A percentile compares a stretch with the other conserved stretches of the same genome.
phyloP scores from a whole-genome alignment of 2,797 vertebrate species.

The Eulemur rubriventer region DNA sequence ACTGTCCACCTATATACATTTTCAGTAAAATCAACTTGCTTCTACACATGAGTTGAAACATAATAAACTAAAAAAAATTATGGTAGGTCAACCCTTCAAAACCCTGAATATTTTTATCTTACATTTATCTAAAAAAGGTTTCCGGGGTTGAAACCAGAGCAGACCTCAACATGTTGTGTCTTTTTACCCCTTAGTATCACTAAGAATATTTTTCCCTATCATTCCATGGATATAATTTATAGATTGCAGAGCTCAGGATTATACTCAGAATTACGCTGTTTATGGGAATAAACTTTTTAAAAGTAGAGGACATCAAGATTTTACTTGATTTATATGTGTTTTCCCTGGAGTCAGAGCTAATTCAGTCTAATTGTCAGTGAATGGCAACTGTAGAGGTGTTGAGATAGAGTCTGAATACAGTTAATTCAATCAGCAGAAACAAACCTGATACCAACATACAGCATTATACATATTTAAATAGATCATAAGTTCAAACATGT shows the following conservation, averaged over 20 bases:
- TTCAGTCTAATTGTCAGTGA: not conserved
- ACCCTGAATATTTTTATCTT: not conserved
- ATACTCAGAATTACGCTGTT: not conserved
- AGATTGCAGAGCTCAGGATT: not conserved
- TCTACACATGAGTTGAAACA: not conserved
- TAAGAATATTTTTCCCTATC: not conserved
- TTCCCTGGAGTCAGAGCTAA: not conserved
- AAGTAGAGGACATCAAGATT: not conserved
- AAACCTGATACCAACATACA: not conserved
- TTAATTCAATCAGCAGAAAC: constrained; percentile 24
- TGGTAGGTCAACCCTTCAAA: not conserved
- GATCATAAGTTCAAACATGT: not conserved
- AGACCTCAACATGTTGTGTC: not conserved
- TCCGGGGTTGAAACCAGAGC: not conserved
- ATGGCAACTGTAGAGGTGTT: not conserved
- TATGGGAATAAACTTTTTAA: not conserved
- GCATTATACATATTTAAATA: not conserved
- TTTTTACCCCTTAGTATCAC: rapidly evolving
- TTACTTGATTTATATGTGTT: not conserved
- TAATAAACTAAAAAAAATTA: not conserved
- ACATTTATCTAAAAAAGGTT: not conserved
- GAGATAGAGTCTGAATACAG: not conserved
- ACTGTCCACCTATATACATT: not conserved
- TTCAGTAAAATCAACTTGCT: not conserved
- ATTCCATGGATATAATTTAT: not conserved